Conservation (phyloP, 2,888 invertebrate species). For the Limnephilus lunatus region DNA sequence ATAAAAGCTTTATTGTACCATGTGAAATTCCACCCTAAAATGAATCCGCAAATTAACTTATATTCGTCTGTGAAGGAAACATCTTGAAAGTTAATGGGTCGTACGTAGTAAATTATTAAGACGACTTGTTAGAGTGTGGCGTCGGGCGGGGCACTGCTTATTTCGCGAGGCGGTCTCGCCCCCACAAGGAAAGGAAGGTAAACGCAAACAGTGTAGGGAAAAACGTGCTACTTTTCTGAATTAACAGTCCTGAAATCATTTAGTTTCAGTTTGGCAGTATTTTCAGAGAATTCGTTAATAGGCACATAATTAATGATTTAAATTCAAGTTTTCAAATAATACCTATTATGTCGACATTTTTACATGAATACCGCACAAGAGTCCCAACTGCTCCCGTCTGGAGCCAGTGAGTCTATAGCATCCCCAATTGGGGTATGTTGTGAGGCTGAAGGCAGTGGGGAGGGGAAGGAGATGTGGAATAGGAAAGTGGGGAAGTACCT, state of each 20-base stretch:
- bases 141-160: not conserved
- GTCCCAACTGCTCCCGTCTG: too few relatives aligned
- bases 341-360: too few relatives aligned
- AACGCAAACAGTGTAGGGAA: not conserved
- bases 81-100: not conserved
- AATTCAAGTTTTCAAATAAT: too few relatives aligned
- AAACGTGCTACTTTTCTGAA: not conserved
- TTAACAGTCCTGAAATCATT: not conserved
- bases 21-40: too few relatives aligned
- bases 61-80: not conserved
- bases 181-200: not conserved
- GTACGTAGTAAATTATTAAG: constrained; percentile 2
- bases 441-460: too few relatives aligned
- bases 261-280: not conserved
- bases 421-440: too few relatives aligned
- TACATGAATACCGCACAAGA: too few relatives aligned
- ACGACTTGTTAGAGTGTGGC: constrained; percentile 2
- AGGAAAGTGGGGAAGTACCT: too few relatives aligned
- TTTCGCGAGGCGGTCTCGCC: not conserved
- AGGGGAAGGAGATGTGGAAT: too few relatives aligned
- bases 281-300: not conserved
- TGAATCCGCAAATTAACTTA: not conserved
- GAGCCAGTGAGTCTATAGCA: too few relatives aligned
- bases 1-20: not conserved
- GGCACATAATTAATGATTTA: not conserved